These are phyloP conservation scores for Petrolisthes manimaculis DNA, from an alignment of 2,888 invertebrate genomes.

Conservation along the genomic window DNA sequence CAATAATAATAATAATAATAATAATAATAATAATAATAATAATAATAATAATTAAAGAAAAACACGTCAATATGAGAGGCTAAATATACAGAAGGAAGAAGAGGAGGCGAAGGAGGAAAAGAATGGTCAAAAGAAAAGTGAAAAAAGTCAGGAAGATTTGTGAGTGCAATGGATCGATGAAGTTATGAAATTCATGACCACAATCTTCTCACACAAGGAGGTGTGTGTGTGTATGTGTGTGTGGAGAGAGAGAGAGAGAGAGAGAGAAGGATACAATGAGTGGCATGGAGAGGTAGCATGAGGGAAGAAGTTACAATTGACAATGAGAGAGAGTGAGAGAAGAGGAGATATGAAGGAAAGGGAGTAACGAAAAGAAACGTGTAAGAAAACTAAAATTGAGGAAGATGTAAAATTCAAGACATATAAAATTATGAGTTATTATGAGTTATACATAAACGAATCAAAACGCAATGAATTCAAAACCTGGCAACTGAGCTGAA, in stretches of 20 bases:
- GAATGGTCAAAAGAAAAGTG: background rate
- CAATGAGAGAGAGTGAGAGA: background rate
- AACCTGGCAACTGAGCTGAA: no score
- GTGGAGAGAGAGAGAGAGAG: slow-evolving; percentile 1
- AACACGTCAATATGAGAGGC: background rate
- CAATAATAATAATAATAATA: no score
- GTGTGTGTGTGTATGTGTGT: background rate
- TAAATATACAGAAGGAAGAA: background rate
- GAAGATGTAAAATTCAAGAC: no score
- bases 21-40: no score
- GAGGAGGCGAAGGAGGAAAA: background rate
- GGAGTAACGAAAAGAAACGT: background rate
- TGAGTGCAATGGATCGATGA: no score
- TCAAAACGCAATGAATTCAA: no score
- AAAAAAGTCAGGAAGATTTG: background rate
- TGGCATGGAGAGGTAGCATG: background rate
- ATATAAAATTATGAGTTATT: no score
- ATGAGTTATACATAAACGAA: no score
- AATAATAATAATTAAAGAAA: no score
- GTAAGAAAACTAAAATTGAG: background rate
- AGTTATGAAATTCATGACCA: no score
- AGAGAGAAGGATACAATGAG: background rate
- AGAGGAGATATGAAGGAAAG: background rate
- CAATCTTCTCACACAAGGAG: no score
- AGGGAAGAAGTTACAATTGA: background rate